phyloP scores from a whole-genome alignment of 2,113 vertebrate species.

The Carettochelys insculpta region DNA sequence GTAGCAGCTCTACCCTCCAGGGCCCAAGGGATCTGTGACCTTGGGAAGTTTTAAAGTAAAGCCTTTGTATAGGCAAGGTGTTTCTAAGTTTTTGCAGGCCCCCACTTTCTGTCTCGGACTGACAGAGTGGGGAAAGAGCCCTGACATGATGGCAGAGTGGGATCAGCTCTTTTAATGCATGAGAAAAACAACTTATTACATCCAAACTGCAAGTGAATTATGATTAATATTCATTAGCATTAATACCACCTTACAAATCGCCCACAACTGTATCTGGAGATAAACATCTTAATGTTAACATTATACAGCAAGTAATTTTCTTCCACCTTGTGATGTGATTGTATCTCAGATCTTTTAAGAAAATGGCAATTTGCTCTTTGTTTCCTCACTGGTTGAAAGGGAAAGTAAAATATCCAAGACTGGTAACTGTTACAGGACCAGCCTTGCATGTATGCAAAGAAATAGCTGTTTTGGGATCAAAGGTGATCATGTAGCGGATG shows the following conservation, averaged over 20 bases:
- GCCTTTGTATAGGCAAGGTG: no score
- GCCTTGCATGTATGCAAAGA: not conserved
- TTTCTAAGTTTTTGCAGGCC: no score
- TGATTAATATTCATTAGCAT: not conserved
- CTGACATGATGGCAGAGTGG: no score
- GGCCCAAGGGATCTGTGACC: no score
- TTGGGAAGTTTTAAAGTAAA: no score
- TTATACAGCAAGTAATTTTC: not conserved
- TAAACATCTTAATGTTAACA: not conserved
- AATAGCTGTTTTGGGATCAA: not conserved
- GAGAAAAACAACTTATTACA: not conserved
- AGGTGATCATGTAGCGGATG: not conserved
- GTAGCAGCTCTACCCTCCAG: no score
- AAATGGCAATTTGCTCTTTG: not conserved
- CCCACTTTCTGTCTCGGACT: no score
- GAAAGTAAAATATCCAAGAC: not conserved
- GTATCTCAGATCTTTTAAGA: not conserved
- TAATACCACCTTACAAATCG: not conserved
- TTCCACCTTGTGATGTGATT: not conserved
- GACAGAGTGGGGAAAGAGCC: no score
- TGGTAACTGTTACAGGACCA: not conserved
- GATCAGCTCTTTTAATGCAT: not conserved
- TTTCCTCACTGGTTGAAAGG: not conserved
- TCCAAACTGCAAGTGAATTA: not conserved
- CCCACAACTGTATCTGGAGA: rapidly evolving